These are phyloP conservation scores for Drusus annulatus DNA, from an alignment of 1,140 invertebrate species.

Conservation along the genomic window DNA sequence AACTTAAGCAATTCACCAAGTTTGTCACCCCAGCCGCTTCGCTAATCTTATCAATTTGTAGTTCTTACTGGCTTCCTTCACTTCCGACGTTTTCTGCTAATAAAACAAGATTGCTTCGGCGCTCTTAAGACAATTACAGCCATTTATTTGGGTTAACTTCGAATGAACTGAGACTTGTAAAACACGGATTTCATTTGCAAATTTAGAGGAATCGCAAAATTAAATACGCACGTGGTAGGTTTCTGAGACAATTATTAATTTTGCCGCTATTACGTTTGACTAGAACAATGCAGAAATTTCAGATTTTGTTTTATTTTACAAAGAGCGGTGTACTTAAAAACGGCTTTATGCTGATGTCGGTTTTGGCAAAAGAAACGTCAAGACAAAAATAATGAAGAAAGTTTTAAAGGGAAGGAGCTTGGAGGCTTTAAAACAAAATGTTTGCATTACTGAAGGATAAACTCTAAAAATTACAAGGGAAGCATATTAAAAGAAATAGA, in stretches of 20 bases:
- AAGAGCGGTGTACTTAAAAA: not conserved
- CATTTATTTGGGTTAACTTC: conserved; percentile 16
- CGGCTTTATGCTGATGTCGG: not conserved
- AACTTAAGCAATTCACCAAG: conserved; percentile 1
- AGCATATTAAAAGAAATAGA: not conserved
- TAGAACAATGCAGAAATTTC: no score
- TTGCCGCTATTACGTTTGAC: no score
- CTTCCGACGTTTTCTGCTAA: not conserved
- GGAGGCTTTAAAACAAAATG: not conserved
- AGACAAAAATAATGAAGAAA: conserved; percentile 31
- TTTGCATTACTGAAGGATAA: not conserved
- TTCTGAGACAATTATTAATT: no score
- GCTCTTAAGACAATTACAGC: conserved; percentile 12
- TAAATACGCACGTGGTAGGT: no score
- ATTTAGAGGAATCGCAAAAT: no score
- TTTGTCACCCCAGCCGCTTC: conserved; percentile 3
- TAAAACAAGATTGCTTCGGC: not conserved
- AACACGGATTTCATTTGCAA: no score
- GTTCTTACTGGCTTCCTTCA: conserved; percentile 21
- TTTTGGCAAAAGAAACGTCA: conserved; percentile 22
- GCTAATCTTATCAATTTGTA: conserved; percentile 20
- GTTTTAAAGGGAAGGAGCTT: not conserved
- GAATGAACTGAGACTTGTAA: not conserved
- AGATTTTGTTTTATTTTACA: no score
- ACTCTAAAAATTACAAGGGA: not conserved